Conservation (phyloP, 1,140 invertebrate genomes). For the Hylaeus volcanicus region DNA sequence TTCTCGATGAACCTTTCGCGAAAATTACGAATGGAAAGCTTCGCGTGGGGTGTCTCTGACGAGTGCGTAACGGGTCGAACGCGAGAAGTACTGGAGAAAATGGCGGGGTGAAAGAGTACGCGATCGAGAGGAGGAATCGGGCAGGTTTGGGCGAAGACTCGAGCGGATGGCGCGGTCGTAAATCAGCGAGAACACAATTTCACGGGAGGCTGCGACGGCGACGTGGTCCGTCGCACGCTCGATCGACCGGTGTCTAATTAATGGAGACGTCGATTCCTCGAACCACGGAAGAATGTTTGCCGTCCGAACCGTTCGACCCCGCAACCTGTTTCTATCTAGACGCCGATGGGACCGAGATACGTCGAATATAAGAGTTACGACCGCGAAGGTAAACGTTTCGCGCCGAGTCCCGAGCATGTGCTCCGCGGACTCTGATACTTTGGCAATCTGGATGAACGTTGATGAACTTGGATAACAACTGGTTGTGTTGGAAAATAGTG, state of each 20-base stretch:
- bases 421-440: too few species aligned
- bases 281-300: slow-evolving; percentile 43
- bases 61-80: slow-evolving; percentile 7
- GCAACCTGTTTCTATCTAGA: slow-evolving; percentile 25
- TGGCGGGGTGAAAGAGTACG: slow-evolving; percentile 33
- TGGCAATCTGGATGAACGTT: too few species aligned
- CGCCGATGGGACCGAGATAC: neutral
- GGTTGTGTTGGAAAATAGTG: too few species aligned
- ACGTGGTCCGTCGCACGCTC: slow-evolving; percentile 46
- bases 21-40: slow-evolving; percentile 2
- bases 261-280: slow-evolving; percentile 52
- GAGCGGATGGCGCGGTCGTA: slow-evolving; percentile 17
- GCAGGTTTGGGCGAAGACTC: slow-evolving; percentile 1
- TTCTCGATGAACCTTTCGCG: neutral
- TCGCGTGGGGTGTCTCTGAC: slow-evolving; percentile 5
- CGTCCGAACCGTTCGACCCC: slow-evolving; percentile 6
- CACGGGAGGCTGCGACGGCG: slow-evolving; percentile 50
- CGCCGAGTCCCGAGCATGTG: too few species aligned
- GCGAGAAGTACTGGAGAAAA: slow-evolving; percentile 17
- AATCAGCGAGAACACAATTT: slow-evolving; percentile 58
- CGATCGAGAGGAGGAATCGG: slow-evolving; percentile 10
- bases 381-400: neutral
- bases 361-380: slow-evolving; percentile 9
- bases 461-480: too few species aligned
- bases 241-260: slow-evolving; percentile 55